phyloP scores from a whole-genome alignment of 2,888 invertebrate species.

The Drosophila atroscutellata region DNA sequence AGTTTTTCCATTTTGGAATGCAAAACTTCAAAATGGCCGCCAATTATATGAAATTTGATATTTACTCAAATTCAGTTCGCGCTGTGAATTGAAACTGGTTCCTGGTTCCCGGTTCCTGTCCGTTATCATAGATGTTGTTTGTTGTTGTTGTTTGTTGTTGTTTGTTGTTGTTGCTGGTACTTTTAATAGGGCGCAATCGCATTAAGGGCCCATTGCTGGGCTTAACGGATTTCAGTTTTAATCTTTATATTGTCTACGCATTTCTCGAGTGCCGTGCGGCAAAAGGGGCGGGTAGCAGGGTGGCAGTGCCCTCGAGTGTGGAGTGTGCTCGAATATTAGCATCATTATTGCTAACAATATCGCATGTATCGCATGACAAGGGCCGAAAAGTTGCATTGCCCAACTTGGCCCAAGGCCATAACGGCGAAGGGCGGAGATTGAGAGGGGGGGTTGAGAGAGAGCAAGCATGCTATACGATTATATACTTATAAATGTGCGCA shows the following conservation, averaged over 20 bases:
- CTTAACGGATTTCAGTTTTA: constrained; percentile 76
- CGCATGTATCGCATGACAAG: constrained; percentile 57
- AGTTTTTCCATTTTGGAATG: constrained; percentile 53
- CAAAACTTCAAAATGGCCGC: constrained; percentile 67
- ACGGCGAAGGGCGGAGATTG: neutral
- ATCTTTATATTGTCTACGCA: constrained; percentile 74
- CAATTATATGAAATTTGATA: constrained; percentile 77
- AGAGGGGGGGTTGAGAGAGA: neutral
- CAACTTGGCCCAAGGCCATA: constrained; percentile 33
- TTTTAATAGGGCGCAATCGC: constrained; percentile 61
- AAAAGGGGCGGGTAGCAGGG: constrained; percentile 33
- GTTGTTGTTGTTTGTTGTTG: constrained; percentile 12
- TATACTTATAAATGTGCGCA: neutral
- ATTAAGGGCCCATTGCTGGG: constrained; percentile 65
- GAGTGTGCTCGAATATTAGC: constrained; percentile 58
- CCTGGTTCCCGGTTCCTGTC: constrained; percentile 44
- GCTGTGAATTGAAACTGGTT: constrained; percentile 61
- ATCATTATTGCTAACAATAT: constrained; percentile 54
- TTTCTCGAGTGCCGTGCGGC: constrained; percentile 49
- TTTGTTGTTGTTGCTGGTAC: constrained; percentile 48
- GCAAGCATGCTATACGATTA: neutral
- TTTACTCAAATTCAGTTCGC: constrained; percentile 28
- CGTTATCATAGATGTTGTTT: constrained; percentile 45
- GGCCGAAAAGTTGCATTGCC: constrained; percentile 55
- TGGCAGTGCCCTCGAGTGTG: constrained; percentile 40